Evolutionary conservation across 2,888 invertebrate genomes (phyloP), one percentile per base, ranked within the genome.

Genomic region (Taphrorychus bicolor): DNA sequence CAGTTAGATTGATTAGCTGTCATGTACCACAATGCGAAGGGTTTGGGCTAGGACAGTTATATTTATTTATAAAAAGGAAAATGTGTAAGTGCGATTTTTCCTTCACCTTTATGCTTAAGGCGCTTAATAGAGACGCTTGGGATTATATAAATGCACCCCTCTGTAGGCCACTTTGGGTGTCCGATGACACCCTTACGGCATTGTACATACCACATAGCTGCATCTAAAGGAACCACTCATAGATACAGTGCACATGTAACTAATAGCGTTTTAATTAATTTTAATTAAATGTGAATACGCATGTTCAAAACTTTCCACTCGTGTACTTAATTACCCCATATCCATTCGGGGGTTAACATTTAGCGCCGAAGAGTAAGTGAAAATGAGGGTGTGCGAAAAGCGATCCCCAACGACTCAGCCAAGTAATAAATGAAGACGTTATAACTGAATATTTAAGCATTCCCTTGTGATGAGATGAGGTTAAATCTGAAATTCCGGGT

Each of bases 1-100:
- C 52, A 42, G 64, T 60, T 66, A 66, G 61, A 66, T 66, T 66
- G 66, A 66, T 66, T 66, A 61, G 57, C 57, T 66, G 66, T 57
- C 66, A 66, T 52, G 51, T 42, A 41, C 21, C 56, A 60, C 42
- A 66, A 66, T 59, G 49, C 56, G 52, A 66, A 66, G 60, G 66
- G 61, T 61, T 63, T 48, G 49, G 40, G 21, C 57, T 49, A 56
- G 57, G 49, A 57, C 40, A 49, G 57, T 57, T 57, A 63, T 63
- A 63, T 63, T 63, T 61, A 61, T 61, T 61, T 54, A 53, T 17
- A 51, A n/a, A 53, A 53, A 53, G 23, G 22, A n/a, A 16, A 53
- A 53, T 22, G 53, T 32, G 32, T 32, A 32, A 32, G 32, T 32
- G 32, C 32, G 32, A n/a, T n/a, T n/a, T n/a, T n/a, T n/a, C n/a